A percentile compares a stretch with the other conserved stretches of the same genome.
These are phyloP conservation scores for Poeciliopsis infans DNA, from an alignment of 2,797 vertebrate species.

Conservation along the genomic window DNA sequence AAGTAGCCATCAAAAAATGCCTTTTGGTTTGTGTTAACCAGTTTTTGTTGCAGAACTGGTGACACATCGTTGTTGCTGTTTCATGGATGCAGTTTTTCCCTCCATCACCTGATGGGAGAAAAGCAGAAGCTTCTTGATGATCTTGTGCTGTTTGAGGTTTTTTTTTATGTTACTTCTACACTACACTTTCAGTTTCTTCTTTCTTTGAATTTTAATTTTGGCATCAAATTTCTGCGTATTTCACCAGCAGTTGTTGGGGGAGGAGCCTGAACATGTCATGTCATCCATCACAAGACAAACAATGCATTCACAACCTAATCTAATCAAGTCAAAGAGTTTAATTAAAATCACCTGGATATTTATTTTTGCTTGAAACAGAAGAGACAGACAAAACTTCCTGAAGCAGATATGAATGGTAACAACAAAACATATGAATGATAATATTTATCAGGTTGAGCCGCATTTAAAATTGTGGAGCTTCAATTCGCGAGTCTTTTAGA, in stretches of 20 bases:
- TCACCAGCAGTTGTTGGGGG: background rate
- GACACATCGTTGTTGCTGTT: background rate
- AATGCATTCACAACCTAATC: background rate
- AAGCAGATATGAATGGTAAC: background rate
- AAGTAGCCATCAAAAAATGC: too few relatives aligned
- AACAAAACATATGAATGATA: background rate
- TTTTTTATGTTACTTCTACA: background rate
- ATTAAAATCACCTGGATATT: background rate
- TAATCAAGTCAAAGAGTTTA: background rate
- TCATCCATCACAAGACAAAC: background rate
- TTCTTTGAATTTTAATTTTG: background rate
- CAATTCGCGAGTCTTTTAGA: background rate
- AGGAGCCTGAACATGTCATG: background rate
- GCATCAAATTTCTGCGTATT: background rate
- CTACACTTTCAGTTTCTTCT: background rate
- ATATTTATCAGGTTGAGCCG: background rate
- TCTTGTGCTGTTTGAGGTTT: background rate
- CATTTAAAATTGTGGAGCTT: background rate
- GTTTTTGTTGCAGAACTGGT: background rate
- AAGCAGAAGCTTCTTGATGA: background rate
- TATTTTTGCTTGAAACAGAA: background rate
- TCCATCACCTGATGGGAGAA: background rate
- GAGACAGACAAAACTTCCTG: background rate
- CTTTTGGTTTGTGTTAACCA: too few relatives aligned
- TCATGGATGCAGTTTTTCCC: background rate